Evolutionary conservation across 2,888 invertebrate genomes (phyloP).

Genomic region (Chrysolina oricalcia): DNA sequence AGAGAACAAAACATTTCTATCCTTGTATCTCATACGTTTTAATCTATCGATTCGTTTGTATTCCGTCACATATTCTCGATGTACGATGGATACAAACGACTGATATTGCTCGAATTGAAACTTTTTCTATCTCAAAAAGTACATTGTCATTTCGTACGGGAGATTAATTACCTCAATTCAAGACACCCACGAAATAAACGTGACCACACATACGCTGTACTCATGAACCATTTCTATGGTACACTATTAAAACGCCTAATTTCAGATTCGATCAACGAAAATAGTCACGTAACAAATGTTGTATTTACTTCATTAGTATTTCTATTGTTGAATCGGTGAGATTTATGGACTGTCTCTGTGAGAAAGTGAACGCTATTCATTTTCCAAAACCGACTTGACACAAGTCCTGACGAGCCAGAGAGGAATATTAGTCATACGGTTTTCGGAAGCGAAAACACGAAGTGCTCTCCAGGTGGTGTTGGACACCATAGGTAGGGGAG

Average conservation of each 20-base stretch:
- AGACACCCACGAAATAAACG: constrained; percentile 42
- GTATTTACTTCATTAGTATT: constrained; percentile 46
- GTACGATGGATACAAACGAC: background rate
- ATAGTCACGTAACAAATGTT: constrained; percentile 43
- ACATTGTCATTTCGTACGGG: constrained; percentile 38
- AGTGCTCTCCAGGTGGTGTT: too few relatives aligned
- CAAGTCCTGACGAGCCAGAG: background rate
- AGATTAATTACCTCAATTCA: constrained; percentile 41
- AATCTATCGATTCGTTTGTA: background rate
- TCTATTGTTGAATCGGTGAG: constrained; percentile 33
- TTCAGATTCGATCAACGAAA: constrained; percentile 48
- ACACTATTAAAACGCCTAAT: constrained; percentile 43
- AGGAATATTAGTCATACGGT: background rate
- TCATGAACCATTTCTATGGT: constrained; percentile 38
- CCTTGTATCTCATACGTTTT: too few relatives aligned
- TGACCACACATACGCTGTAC: constrained; percentile 41
- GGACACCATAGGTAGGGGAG: too few relatives aligned
- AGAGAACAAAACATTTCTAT: too few relatives aligned
- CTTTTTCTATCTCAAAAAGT: constrained; percentile 27
- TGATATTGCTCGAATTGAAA: background rate
- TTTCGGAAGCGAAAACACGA: background rate
- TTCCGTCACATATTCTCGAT: background rate
- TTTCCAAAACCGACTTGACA: constrained; percentile 1
- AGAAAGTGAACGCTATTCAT: constrained; percentile 32
- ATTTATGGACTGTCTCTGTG: constrained; percentile 36